Evolutionary conservation across 2,797 vertebrate genomes (phyloP).

Genomic region (Ispidina lecontei): DNA sequence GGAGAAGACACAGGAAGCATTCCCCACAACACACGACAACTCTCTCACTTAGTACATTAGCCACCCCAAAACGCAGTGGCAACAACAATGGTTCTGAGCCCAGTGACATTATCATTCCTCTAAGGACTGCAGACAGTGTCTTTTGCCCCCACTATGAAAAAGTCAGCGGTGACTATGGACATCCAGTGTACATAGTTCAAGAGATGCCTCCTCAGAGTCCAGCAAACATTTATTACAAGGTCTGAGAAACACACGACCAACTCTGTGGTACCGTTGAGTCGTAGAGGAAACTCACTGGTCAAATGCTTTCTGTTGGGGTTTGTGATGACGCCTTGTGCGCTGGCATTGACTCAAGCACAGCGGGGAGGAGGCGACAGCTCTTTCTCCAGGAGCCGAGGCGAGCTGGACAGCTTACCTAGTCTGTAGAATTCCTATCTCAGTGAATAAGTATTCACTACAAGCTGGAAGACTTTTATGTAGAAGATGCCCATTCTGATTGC

Average conservation of each 20-base stretch:
- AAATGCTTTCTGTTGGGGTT: conserved; percentile 78
- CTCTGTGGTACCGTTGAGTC: conserved; percentile 72
- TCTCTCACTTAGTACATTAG: conserved; percentile 95
- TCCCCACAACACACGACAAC: conserved; percentile 93
- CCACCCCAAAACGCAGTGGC: conserved; percentile 93
- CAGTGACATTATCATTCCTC: conserved; percentile 99
- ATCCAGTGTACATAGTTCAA: conserved; percentile 98
- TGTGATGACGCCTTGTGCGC: conserved; percentile 77
- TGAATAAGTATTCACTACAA: conserved; percentile 72
- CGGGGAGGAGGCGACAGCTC: conserved; percentile 57
- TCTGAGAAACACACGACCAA: conserved; percentile 82
- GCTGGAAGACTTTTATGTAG: conserved; percentile 78
- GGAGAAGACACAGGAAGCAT: conserved; percentile 95
- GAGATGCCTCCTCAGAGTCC: conserved; percentile 99
- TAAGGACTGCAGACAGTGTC: conserved; percentile 98
- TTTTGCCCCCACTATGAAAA: conserved; percentile 99
- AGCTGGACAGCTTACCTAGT: conserved; percentile 81
- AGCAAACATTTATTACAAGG: conserved; percentile 99
- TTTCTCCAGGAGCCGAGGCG: conserved; percentile 69
- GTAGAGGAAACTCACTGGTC: conserved; percentile 78
- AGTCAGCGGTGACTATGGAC: conserved; percentile 98
- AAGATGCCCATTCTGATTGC: conserved; percentile 75
- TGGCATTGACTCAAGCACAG: conserved; percentile 75
- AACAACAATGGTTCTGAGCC: conserved; percentile 98
- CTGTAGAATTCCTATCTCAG: conserved; percentile 76